Conservation (phyloP, 2,888 invertebrate genomes). For the Cartodere bifasciata region DNA sequence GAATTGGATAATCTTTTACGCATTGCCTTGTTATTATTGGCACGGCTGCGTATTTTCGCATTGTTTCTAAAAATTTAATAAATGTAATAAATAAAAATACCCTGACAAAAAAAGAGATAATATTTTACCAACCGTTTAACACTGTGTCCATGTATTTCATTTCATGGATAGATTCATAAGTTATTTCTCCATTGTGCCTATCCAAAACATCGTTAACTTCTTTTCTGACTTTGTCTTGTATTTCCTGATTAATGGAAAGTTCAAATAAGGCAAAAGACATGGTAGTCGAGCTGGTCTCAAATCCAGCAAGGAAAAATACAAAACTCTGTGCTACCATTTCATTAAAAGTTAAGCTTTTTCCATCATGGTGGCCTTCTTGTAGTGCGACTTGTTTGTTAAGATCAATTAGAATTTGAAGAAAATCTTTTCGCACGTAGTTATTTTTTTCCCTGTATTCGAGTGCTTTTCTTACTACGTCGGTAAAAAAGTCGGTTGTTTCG, state of each 20-base stretch:
- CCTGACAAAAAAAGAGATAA: constrained; percentile 1
- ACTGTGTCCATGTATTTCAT: constrained; percentile 37
- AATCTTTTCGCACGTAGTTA: constrained; percentile 25
- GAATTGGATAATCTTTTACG: no score
- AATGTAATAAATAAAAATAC: constrained; percentile 1
- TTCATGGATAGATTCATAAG: constrained; percentile 32
- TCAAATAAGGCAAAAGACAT: constrained; percentile 32
- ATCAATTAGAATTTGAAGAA: constrained; percentile 29
- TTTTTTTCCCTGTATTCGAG: constrained; percentile 19
- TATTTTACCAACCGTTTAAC: constrained; percentile 24
- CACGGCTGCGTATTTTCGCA: no score
- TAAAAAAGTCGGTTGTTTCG: constrained; percentile 21
- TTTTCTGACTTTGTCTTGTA: constrained; percentile 33
- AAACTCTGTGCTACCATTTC: constrained; percentile 31
- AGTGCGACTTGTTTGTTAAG: constrained; percentile 12
- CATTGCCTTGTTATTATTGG: no score
- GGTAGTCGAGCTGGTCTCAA: constrained; percentile 36
- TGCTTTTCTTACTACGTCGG: constrained; percentile 18
- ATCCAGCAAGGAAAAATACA: constrained; percentile 38
- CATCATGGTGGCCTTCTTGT: constrained; percentile 6
- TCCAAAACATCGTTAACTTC: constrained; percentile 28
- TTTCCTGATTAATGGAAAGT: constrained; percentile 29
- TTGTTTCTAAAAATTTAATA: no score
- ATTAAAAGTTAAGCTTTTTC: constrained; percentile 14
- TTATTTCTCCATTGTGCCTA: constrained; percentile 26